Evolutionary conservation across 2,888 invertebrate species (phyloP).

Genomic region (Drosophila anomalata): DNA sequence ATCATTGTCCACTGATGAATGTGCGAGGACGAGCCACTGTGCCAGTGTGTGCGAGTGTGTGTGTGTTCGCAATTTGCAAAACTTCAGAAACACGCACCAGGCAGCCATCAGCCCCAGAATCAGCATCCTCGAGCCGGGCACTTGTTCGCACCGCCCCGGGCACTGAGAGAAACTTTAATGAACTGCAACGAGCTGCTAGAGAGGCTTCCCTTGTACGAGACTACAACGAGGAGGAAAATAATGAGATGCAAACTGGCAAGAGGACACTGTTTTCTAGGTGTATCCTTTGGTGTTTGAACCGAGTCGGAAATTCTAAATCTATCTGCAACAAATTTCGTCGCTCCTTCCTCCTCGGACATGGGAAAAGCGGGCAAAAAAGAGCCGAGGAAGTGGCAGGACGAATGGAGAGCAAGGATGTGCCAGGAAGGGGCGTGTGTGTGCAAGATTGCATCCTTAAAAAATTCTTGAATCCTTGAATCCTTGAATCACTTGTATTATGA

Average conservation of each 20-base stretch:
- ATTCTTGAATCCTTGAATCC: conserved; percentile 17
- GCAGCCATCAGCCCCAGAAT: conserved; percentile 33
- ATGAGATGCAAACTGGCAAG: not conserved
- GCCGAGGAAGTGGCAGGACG: not conserved
- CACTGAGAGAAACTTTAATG: conserved; percentile 10
- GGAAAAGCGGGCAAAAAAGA: conserved; percentile 21
- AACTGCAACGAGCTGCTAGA: not conserved
- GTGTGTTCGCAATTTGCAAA: conserved; percentile 67
- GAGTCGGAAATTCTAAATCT: conserved; percentile 58
- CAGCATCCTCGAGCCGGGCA: conserved; percentile 14
- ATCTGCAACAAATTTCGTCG: conserved; percentile 54
- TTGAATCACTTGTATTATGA: conserved; percentile 26
- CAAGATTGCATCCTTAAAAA: conserved; percentile 36
- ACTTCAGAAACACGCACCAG: conserved; percentile 71
- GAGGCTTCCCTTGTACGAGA: not conserved
- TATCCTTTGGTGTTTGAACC: conserved; percentile 4
- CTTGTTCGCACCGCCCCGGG: conserved; percentile 10
- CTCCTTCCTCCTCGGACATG: not conserved
- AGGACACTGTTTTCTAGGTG: not conserved
- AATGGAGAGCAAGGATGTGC: not conserved
- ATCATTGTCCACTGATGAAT: conserved; percentile 62
- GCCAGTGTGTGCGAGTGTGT: conserved; percentile 23
- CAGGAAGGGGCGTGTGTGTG: conserved; percentile 13
- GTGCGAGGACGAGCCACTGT: conserved; percentile 12
- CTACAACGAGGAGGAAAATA: not conserved